These are phyloP conservation scores for Paelopatides confundens DNA, from an alignment of 53 echinoderm and acorn worm species.

Conservation along the genomic window DNA sequence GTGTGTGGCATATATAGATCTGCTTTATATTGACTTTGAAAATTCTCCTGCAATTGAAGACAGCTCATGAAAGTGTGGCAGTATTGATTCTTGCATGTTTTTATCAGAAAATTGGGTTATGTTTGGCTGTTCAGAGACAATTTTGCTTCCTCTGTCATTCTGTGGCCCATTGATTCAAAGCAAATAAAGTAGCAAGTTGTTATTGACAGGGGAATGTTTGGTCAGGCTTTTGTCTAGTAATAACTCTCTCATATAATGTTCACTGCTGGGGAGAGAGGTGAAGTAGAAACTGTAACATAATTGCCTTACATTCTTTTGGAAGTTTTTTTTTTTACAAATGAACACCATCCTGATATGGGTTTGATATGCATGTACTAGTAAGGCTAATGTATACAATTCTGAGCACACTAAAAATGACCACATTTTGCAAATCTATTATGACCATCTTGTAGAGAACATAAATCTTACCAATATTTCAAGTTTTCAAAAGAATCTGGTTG, in stretches of 20 bases:
- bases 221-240: too few relatives aligned
- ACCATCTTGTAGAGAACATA: too few relatives aligned
- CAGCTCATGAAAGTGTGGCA: conserved; percentile 20
- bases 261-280: neutral
- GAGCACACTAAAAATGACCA: too few relatives aligned
- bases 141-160: conserved; percentile 26
- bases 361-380: neutral
- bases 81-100: conserved; percentile 37
- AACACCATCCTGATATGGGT: too few relatives aligned
- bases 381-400: neutral
- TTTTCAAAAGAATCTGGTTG: too few relatives aligned
- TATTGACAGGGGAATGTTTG: conserved; percentile 41
- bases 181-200: conserved; percentile 38
- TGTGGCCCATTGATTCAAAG: conserved; percentile 28
- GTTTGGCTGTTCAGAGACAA: conserved; percentile 45
- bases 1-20: conserved; percentile 4
- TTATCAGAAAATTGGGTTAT: conserved; percentile 47
- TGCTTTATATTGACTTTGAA: conserved; percentile 33
- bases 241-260: neutral
- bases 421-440: too few relatives aligned
- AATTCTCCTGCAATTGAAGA: conserved; percentile 23
- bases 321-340: too few relatives aligned
- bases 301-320: neutral
- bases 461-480: too few relatives aligned
- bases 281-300: conserved; percentile 16